Evolutionary conservation across 1,140 invertebrate genomes (phyloP), one percentile per base, ranked within the genome.

Genomic region (Magallana gigas): DNA sequence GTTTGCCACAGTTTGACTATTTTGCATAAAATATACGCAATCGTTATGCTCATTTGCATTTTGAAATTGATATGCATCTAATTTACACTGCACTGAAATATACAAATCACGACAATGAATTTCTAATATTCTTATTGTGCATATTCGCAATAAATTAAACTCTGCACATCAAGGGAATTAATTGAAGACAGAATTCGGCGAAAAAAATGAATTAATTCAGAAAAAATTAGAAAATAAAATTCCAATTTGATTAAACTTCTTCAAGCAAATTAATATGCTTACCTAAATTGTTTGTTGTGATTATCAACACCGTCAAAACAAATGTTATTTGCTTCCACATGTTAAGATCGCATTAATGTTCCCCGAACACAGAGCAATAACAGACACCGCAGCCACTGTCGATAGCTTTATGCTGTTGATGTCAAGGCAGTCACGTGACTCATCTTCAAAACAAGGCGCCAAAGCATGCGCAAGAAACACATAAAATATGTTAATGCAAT

Each of bases 271-370:
- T 29, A 76, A 36, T 36, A 11, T 76, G 14, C 68, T 76, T 12
- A 76, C 68, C 68, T 76, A 76, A 76, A 76, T 36, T 76, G 23
- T 76, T 76, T 76, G 68, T 29, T 8, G 36, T 29, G 11, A 76
- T 18, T 76, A 76, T 76, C 12, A 11, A 16, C 60, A 64, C 60
- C 18, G 18, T 18, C 7, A 16, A 64, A 64, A 64, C 68, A 18
- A 76, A 76, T 29, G 14, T 36, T 29, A 29, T 29, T 76, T 29
- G 12, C 23, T 76, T 23, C 68, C 68, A 76, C 68, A 76, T 76
- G 12, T 23, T 29, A 36, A 48, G 23, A 76, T 76, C 36, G 14
- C 23, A 12, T 36, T 76, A 12, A 76, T 12, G 36, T 29, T 29
- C 11, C 36, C 18, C 2, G 23, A 29, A 7, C 7, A 76, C 11